Evolutionary conservation across 2,797 vertebrate genomes (phyloP).

Genomic region (Myripristis murdjan): DNA sequence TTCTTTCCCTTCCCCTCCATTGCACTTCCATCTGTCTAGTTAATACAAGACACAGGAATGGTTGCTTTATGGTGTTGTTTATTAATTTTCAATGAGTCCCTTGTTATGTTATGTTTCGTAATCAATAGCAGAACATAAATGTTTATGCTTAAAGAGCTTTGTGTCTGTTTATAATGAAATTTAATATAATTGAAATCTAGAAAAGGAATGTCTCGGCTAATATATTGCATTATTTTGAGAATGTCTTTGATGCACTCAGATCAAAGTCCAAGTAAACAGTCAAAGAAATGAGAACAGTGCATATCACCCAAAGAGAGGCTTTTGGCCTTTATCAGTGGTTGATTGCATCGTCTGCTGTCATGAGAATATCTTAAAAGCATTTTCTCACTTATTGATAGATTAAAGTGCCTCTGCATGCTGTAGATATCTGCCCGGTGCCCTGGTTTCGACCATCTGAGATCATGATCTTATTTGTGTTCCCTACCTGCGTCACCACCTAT

Average conservation of each 20-base stretch:
- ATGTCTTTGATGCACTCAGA: slow-evolving; percentile 10
- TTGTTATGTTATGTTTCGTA: too few relatives aligned
- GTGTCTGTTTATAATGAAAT: too few relatives aligned
- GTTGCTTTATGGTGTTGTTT: neutral
- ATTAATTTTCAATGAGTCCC: too few relatives aligned
- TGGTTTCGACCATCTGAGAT: slow-evolving; percentile 41
- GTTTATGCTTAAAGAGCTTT: neutral
- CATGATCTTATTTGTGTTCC: slow-evolving; percentile 48
- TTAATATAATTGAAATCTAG: neutral
- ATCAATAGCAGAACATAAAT: neutral
- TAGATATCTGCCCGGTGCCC: slow-evolving; percentile 49
- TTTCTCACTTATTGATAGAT: slow-evolving; percentile 59
- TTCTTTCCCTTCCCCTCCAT: slow-evolving; percentile 9
- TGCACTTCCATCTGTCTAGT: neutral
- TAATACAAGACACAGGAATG: neutral
- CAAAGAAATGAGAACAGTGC: slow-evolving; percentile 22
- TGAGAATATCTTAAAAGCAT: slow-evolving; percentile 46
- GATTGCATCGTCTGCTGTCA: slow-evolving; percentile 7
- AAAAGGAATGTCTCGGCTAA: neutral
- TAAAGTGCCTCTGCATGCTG: slow-evolving; percentile 55
- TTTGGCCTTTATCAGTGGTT: slow-evolving; percentile 24
- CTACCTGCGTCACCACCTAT: slow-evolving; percentile 46
- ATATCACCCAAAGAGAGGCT: slow-evolving; percentile 10
- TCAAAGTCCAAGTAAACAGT: slow-evolving; percentile 11
- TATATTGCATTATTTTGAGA: neutral